Evolutionary conservation across 2,888 invertebrate species (phyloP).

Genomic region (Parochlus steinenii): DNA sequence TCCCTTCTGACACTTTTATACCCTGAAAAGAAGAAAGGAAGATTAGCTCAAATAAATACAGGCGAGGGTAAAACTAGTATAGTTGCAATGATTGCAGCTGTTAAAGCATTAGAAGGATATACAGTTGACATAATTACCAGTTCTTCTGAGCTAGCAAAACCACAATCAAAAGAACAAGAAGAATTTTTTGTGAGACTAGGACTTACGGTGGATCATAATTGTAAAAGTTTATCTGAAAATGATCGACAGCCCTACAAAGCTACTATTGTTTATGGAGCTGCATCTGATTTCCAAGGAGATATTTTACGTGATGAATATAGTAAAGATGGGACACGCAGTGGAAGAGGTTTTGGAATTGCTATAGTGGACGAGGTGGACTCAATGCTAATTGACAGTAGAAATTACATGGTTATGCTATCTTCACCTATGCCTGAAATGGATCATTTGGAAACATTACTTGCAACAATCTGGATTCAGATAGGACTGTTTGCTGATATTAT

Average conservation of each 20-base stretch:
- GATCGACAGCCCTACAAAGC: neutral
- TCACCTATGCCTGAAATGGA: conserved; percentile 24
- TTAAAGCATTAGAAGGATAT: conserved; percentile 2
- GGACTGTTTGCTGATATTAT: conserved; percentile 11
- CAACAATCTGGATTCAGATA: conserved; percentile 20
- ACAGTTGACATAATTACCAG: conserved; percentile 7
- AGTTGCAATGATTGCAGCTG: conserved; percentile 1
- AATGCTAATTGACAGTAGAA: conserved; percentile 28
- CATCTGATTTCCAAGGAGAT: conserved; percentile 13
- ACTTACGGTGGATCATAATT: conserved; percentile 1
- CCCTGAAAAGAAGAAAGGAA: no score
- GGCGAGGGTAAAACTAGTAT: conserved; percentile 9
- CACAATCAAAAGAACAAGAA: neutral
- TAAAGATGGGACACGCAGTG: conserved; percentile 19
- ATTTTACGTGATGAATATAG: conserved; percentile 20
- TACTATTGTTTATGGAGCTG: conserved; percentile 7
- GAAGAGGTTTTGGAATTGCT: conserved; percentile 19
- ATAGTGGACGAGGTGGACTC: conserved; percentile 30
- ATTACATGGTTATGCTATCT: conserved; percentile 25
- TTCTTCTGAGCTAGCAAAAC: conserved; percentile 3
- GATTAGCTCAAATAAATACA: conserved; percentile 4
- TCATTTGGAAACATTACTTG: conserved; percentile 21
- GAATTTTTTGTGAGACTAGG: conserved; percentile 4
- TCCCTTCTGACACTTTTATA: no score
- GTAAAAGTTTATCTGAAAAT: neutral